phyloP scores from a whole-genome alignment of 2,888 invertebrate genomes.

The Mechanitis mazaeus region DNA sequence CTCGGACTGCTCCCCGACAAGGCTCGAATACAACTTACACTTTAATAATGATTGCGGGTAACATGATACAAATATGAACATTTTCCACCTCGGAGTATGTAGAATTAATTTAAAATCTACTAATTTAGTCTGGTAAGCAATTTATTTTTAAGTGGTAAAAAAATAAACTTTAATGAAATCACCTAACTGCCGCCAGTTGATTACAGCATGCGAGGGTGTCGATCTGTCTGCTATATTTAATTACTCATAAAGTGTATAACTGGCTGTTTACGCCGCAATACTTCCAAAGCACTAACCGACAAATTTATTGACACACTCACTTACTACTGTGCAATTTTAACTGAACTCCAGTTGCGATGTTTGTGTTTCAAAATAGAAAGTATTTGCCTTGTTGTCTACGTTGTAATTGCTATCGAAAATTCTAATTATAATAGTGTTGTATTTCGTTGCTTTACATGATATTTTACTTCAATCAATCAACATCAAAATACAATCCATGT shows the following conservation, averaged over 20 bases:
- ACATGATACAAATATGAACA: background rate
- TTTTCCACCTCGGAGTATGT: background rate
- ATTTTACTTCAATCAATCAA: too few relatives aligned
- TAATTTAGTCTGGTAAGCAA: conserved; percentile 7
- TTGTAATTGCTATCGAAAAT: conserved; percentile 22
- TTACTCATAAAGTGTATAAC: conserved; percentile 64
- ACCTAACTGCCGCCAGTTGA: background rate
- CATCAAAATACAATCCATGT: too few relatives aligned
- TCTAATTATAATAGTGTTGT: conserved; percentile 5
- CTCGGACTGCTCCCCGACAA: background rate
- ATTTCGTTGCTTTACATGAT: background rate
- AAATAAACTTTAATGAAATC: background rate
- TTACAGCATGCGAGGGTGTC: conserved; percentile 9
- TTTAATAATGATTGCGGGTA: background rate
- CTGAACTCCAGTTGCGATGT: conserved; percentile 29
- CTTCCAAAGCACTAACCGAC: conserved; percentile 46
- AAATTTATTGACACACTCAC: conserved; percentile 60
- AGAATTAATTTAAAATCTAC: background rate
- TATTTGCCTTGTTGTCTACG: conserved; percentile 15
- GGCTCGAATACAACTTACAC: background rate
- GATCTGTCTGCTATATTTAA: conserved; percentile 44
- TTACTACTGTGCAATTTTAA: conserved; percentile 36
- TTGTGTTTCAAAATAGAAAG: conserved; percentile 33
- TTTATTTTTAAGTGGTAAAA: background rate
- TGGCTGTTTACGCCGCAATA: conserved; percentile 56